Evolutionary conservation across 2,797 vertebrate genomes (phyloP), one percentile per base, ranked within the genome.

Genomic region (Myripristis jacobus): DNA sequence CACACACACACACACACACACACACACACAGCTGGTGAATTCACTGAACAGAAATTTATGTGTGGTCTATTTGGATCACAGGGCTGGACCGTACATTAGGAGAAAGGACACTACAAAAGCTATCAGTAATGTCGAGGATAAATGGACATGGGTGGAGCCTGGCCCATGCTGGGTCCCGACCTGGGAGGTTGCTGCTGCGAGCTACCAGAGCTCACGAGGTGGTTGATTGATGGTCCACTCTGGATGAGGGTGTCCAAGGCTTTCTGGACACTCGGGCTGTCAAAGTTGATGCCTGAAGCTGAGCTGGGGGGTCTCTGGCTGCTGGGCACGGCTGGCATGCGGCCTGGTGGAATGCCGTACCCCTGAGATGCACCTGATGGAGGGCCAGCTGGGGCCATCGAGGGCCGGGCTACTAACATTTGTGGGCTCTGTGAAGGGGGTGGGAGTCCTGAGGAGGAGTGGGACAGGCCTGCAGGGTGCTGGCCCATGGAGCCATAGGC

Each of bases 191-290:
- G 68, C 18, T 81, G 87, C 75, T 87, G 88, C 10, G 84, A 4
- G 77, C 81, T 0, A 63, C 90, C 86, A 81, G 96, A 73, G 9
- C 89, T 93, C 57, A 98, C 96, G 48, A 99, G 88, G 88, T 96
- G 97, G 84, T 96, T 97, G 74, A 99, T 94, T 6, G 97, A 91
- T 6, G 97, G 96, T 50, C 97, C 97, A 19, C 98, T 98, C 93
- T 98, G 98, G 82, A 99, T 98, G 48, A 99, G 93, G 1, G 98
- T 98, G 91, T 99, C 98, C 70, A 99, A 94, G 51, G 98, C 98
- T 86, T 99, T 99, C 93, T 98, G 96, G 69, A 99, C 97, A 64
- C 97, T 98, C 2, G 98, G 98, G 93, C 96, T 98, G 91, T 99
- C 97, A 59, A 99, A 98, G 91, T 99, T 99, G 91, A 99, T 98